Evolutionary conservation across 1,140 invertebrate species (phyloP).

Genomic region (Stegodyphus mimosarum): DNA sequence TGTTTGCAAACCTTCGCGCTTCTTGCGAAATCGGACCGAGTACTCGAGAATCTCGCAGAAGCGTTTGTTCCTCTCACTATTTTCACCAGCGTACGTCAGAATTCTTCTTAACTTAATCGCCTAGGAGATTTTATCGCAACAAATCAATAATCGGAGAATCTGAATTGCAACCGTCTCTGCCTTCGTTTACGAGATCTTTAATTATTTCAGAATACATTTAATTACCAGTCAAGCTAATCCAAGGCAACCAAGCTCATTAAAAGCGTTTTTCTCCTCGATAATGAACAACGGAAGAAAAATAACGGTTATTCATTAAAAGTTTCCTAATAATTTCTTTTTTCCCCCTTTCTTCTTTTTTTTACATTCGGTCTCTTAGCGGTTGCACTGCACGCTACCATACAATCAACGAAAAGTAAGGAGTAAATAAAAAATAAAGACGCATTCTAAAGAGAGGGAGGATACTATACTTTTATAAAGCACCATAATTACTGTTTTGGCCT

Average conservation of each 20-base stretch:
- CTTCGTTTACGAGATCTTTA: slow-evolving; percentile 16
- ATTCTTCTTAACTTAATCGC: background rate
- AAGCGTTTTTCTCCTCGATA: slow-evolving; percentile 13
- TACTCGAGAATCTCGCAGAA: no score
- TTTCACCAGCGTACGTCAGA: no score
- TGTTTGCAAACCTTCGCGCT: no score
- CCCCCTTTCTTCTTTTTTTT: background rate
- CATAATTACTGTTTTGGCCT: slow-evolving; percentile 19
- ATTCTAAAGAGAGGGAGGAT: no score
- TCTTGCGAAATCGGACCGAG: no score
- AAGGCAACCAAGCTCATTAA: slow-evolving; percentile 1
- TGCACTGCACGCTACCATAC: slow-evolving; percentile 6
- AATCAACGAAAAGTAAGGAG: background rate
- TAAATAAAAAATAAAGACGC: background rate
- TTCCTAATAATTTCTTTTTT: slow-evolving; percentile 28
- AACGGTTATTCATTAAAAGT: slow-evolving; percentile 32
- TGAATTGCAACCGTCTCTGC: background rate
- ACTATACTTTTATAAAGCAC: slow-evolving; percentile 1
- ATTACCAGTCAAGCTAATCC: slow-evolving; percentile 14
- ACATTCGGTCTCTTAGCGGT: background rate
- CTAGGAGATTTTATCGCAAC: background rate
- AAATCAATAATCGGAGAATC: slow-evolving; percentile 12
- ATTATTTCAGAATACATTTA: slow-evolving; percentile 24
- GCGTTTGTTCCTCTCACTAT: no score
- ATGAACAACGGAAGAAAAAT: slow-evolving; percentile 26